phyloP scores from a whole-genome alignment of 2,888 invertebrate genomes.

The Caenorhabditis japonica region DNA sequence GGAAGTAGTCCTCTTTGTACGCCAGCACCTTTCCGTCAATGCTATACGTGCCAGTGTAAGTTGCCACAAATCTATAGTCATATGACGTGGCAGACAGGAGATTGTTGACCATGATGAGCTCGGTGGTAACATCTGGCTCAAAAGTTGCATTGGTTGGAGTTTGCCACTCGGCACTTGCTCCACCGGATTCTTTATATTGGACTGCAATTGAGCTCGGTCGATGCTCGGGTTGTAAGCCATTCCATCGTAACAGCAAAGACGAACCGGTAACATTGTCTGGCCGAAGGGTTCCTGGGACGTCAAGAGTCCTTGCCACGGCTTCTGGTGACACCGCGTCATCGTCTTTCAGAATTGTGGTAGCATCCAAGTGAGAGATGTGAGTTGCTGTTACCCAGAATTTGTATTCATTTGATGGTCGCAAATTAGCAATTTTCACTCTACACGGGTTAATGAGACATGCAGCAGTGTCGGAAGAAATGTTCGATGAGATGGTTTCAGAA shows the following conservation, averaged over 20 bases:
- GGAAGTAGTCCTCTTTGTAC: conserved; percentile 70
- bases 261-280: conserved; percentile 74
- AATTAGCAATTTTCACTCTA: conserved; percentile 72
- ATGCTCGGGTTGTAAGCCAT: conserved; percentile 69
- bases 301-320: conserved; percentile 67
- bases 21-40: conserved; percentile 57
- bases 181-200: conserved; percentile 67
- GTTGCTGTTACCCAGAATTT: conserved; percentile 76
- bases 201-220: conserved; percentile 66
- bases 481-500: conserved; percentile 49
- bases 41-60: conserved; percentile 63
- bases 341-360: conserved; percentile 70
- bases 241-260: conserved; percentile 71
- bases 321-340: conserved; percentile 72
- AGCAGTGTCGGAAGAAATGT: conserved; percentile 66
- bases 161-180: conserved; percentile 69
- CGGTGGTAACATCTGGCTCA: conserved; percentile 58
- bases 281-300: conserved; percentile 74
- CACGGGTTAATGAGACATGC: conserved; percentile 72
- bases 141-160: conserved; percentile 70
- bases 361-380: conserved; percentile 71
- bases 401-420: conserved; percentile 73
- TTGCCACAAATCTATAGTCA: conserved; percentile 75
- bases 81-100: conserved; percentile 73
- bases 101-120: conserved; percentile 38